These are phyloP conservation scores for Hippopotamyrus pictus DNA, from an alignment of 2,797 vertebrate genomes.

Conservation along the genomic window DNA sequence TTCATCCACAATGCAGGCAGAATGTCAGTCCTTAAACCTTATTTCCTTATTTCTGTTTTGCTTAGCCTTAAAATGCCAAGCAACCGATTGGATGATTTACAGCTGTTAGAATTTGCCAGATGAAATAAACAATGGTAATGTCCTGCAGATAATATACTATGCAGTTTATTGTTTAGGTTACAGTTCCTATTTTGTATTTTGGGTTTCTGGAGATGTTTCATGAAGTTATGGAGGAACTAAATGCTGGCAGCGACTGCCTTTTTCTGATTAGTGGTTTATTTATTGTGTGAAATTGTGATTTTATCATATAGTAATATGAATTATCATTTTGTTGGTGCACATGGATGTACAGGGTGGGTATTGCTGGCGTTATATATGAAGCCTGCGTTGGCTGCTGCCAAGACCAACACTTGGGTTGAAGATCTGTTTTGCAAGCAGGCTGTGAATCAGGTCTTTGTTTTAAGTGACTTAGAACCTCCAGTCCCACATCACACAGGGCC, in stretches of 20 bases:
- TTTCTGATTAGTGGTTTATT: neutral
- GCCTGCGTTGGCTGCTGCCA: constrained; percentile 27
- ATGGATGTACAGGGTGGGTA: neutral
- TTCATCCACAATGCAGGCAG: neutral
- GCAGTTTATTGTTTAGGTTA: neutral
- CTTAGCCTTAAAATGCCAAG: neutral
- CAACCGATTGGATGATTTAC: neutral
- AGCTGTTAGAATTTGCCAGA: neutral
- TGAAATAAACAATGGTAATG: neutral
- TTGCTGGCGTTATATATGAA: neutral
- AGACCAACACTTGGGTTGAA: constrained; percentile 31
- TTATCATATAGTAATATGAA: neutral
- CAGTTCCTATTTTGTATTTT: neutral
- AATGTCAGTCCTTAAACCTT: neutral
- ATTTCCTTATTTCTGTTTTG: neutral
- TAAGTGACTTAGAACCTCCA: constrained; percentile 23
- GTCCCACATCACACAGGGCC: constrained; percentile 25
- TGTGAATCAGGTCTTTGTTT: constrained; percentile 30
- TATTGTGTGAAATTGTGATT: neutral
- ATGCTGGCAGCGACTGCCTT: neutral
- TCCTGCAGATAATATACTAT: neutral
- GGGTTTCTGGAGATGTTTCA: neutral
- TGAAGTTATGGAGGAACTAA: neutral
- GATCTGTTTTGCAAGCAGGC: constrained; percentile 17
- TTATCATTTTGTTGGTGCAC: neutral